Conservation (phyloP, 2,113 vertebrate species). For the Poicephalus gulielmi region DNA sequence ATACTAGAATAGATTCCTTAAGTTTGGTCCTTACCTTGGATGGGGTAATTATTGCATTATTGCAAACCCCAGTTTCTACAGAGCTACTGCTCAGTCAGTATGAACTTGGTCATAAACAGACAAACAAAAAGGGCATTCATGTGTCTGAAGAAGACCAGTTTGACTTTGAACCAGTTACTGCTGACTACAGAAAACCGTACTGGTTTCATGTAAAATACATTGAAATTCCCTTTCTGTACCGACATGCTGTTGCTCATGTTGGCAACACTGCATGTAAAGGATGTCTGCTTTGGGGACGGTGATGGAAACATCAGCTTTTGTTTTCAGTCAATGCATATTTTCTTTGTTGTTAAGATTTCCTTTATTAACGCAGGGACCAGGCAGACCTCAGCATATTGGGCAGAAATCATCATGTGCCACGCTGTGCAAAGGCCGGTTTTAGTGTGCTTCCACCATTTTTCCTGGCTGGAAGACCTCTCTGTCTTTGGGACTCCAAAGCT, state of each 20-base stretch:
- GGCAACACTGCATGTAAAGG: not conserved
- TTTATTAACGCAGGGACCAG: not conserved
- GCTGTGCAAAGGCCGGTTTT: not conserved
- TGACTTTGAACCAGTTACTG: not conserved
- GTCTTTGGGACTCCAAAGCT: slow-evolving; percentile 47
- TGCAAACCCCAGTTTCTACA: not conserved
- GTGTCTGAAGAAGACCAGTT: not conserved
- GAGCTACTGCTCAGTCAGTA: not conserved
- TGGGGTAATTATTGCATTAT: not conserved
- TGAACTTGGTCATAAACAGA: not conserved
- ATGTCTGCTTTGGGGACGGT: not conserved
- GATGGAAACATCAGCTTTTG: not conserved
- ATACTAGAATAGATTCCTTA: not conserved
- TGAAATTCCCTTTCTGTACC: not conserved
- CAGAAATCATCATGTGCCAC: not conserved
- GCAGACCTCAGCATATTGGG: not conserved
- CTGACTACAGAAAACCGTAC: not conserved
- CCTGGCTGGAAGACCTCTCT: slow-evolving; percentile 33
- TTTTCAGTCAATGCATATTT: not conserved
- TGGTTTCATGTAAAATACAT: not conserved
- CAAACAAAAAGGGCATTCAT: not conserved
- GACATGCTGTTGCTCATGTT: not conserved
- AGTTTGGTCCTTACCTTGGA: not conserved
- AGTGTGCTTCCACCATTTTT: not conserved
- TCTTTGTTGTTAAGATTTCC: not conserved